Evolutionary conservation across 2,113 vertebrate species (phyloP), one percentile per base, ranked within the genome.

Genomic region (Philantomba maxwellii): DNA sequence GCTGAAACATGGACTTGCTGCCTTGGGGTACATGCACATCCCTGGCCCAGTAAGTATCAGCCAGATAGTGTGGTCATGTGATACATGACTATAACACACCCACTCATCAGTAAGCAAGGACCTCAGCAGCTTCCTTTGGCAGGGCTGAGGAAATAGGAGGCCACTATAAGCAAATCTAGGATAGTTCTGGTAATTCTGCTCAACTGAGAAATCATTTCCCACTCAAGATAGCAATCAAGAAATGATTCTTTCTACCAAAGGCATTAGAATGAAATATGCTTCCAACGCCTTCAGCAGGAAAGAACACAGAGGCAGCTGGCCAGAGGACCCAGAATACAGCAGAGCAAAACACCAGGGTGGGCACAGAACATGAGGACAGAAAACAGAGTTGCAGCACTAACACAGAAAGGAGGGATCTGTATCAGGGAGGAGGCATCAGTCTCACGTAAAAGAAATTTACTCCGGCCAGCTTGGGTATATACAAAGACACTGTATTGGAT

Each of bases 141-240:
- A 89, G 25, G 9, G 21, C 60, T 93, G 47, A 82, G 62, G 57
- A 97, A 97, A 96, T 49, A 97, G 39, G 70, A 89, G 64, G 33
- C 66, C 87, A 78, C 93, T 93, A 33, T 66, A 96, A 94, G 94
- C 75, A 96, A 95, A 53, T 77, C 55, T 90, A 90, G 66, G 25
- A 86, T 7, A 88, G 75, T 77, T 97, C 92, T 95, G 92, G 82
- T 93, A 85, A 85, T 95, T 97, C 93, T 92, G 43, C 83, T 96
- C 77, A 93, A 93, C 90, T 77, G 87, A 96, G 90, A 95, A 97
- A 86, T 62, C 11, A 9, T 95, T 97, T 97, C 93, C 87, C 84
- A 57, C 87, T 93, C 85, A 95, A 93, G 94, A 96, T 92, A 33
- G 45, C 95, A 90, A 97, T 96, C 95, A 97, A 96, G 92, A 96